phyloP scores from a whole-genome alignment of 2,113 vertebrate species.

The Xyrauchen texanus region DNA sequence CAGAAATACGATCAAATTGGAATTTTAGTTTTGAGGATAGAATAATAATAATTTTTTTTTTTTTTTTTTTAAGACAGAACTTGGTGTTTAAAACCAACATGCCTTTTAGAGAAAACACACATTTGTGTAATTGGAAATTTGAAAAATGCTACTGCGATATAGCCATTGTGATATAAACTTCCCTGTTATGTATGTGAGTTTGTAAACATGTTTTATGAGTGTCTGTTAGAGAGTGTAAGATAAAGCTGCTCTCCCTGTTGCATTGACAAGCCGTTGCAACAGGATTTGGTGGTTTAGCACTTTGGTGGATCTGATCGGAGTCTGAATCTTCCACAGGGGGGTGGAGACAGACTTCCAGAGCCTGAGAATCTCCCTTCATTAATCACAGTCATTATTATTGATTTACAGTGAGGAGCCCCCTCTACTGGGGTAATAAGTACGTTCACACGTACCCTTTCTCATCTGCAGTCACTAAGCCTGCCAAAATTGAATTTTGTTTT shows the following conservation, averaged over 20 bases:
- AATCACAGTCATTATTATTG: slow-evolving; percentile 64
- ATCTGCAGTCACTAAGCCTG: background rate
- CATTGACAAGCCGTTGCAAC: slow-evolving; percentile 45
- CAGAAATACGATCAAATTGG: too few species aligned
- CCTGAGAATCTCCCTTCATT: slow-evolving; percentile 57
- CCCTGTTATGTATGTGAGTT: background rate
- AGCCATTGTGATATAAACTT: too few species aligned
- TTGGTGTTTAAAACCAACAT: too few species aligned
- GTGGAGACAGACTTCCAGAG: slow-evolving; percentile 44
- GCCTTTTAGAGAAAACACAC: too few species aligned
- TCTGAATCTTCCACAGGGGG: slow-evolving; percentile 28
- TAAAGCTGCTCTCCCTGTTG: slow-evolving; percentile 39
- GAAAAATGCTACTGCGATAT: too few species aligned
- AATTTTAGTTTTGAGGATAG: too few species aligned
- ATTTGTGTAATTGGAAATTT: too few species aligned
- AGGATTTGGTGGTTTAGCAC: slow-evolving; percentile 49
- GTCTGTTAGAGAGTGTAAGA: slow-evolving; percentile 34
- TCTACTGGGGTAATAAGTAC: slow-evolving; percentile 60
- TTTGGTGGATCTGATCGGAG: slow-evolving; percentile 22
- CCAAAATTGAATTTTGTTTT: background rate
- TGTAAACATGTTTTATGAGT: slow-evolving; percentile 4
- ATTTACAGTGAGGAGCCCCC: slow-evolving; percentile 61
- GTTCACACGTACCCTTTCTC: slow-evolving; percentile 23
- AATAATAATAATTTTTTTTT: too few species aligned
- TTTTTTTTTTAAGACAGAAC: too few species aligned